phyloP scores from a whole-genome alignment of 2,113 vertebrate species.

The Nothoprocta perdicaria region DNA sequence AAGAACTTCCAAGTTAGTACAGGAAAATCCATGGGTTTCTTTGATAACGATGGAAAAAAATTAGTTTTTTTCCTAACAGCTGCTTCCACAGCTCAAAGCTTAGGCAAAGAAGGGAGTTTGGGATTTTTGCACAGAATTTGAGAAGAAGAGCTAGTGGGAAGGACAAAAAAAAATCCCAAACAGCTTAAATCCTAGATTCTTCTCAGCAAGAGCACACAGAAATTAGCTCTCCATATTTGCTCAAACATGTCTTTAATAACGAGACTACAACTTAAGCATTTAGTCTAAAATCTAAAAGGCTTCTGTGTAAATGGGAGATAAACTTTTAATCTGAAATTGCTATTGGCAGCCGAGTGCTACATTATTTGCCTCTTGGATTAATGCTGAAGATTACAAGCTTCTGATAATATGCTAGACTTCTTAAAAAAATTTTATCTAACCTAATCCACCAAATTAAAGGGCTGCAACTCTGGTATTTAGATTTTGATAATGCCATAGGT shows the following conservation, averaged over 20 bases:
- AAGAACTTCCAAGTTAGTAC: background rate
- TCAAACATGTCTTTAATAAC: background rate
- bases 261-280: background rate
- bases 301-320: background rate
- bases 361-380: background rate
- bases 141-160: background rate
- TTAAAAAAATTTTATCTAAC: background rate
- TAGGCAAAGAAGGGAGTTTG: background rate
- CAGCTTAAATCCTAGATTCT: background rate
- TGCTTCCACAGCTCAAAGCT: background rate
- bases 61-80: background rate
- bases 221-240: background rate
- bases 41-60: background rate
- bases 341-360: background rate
- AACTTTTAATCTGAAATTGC: background rate
- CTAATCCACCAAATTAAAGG: background rate
- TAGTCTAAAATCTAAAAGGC: background rate
- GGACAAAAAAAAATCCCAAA: background rate
- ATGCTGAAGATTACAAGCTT: accelerated
- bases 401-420: background rate
- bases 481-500: background rate
- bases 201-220: background rate
- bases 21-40: background rate
- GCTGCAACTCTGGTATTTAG: background rate
- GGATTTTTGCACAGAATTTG: background rate